Conservation (phyloP, 2,888 invertebrate genomes). For the Sphaerophoria taeniata region DNA sequence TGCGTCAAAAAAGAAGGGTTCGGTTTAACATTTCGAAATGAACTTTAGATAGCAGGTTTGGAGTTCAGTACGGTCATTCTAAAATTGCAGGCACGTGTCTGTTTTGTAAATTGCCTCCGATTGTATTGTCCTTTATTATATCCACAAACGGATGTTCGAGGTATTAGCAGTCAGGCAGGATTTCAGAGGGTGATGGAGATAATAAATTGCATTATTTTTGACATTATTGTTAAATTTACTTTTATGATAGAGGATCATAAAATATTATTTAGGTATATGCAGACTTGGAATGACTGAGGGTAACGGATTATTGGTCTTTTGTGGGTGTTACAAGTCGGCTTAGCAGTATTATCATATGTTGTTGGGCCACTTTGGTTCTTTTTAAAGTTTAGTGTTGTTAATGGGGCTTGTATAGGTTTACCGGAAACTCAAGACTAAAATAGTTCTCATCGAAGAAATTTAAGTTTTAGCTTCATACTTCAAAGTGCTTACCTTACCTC, state of each 20-base stretch:
- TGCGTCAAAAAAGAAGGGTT: constrained; percentile 22
- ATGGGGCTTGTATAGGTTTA: no score
- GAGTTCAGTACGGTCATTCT: constrained; percentile 76
- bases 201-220: constrained; percentile 82
- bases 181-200: constrained; percentile 76
- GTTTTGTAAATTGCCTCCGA: constrained; percentile 79
- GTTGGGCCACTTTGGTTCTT: no score
- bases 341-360: no score
- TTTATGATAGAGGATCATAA: constrained; percentile 50
- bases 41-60: not conserved
- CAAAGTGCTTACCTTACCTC: no score
- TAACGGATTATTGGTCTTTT: constrained; percentile 11
- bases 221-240: constrained; percentile 76
- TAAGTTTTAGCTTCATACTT: no score
- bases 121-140: constrained; percentile 70
- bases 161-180: constrained; percentile 13
- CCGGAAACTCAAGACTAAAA: no score
- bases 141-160: constrained; percentile 54
- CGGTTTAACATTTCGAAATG: not conserved
- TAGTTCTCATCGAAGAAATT: no score
- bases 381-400: no score
- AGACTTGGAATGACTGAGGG: not conserved
- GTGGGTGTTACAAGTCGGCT: no score
- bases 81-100: constrained; percentile 83
- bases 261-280: not conserved